A percentile compares a stretch with the other conserved stretches of the same genome.
Conservation (phyloP, 1,140 invertebrate genomes). For the Brachionus asplanchnoidis region DNA sequence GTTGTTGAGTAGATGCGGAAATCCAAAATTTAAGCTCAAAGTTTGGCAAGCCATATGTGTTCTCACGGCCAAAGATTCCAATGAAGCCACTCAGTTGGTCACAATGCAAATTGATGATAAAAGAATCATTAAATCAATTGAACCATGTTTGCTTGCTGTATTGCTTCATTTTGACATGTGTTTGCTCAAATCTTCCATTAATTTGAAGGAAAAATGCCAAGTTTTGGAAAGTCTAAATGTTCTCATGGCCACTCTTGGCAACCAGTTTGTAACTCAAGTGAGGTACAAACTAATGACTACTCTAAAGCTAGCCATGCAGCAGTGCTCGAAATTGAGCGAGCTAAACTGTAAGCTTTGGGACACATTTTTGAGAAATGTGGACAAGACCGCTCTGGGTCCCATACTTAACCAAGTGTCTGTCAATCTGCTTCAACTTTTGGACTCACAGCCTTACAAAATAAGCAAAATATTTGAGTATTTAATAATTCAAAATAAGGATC, state of each 20-base stretch:
- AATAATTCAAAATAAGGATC: slow-evolving; percentile 29
- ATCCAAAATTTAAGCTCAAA: slow-evolving; percentile 26
- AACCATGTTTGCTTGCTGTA: slow-evolving; percentile 3
- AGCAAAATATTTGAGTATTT: slow-evolving; percentile 42
- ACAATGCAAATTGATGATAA: slow-evolving; percentile 5
- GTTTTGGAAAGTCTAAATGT: slow-evolving; percentile 38
- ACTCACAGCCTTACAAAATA: slow-evolving; percentile 36
- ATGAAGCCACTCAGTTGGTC: slow-evolving; percentile 7
- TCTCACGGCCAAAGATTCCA: slow-evolving; percentile 1
- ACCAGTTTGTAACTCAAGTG: slow-evolving; percentile 9
- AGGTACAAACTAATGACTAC: slow-evolving; percentile 37
- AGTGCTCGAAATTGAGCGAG: slow-evolving; percentile 30
- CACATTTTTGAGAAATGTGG: slow-evolving; percentile 34
- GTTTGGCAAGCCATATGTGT: slow-evolving; percentile 37
- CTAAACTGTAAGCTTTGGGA: slow-evolving; percentile 39
- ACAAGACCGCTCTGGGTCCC: slow-evolving; percentile 15
- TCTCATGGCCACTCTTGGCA: neutral
- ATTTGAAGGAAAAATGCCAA: slow-evolving; percentile 40
- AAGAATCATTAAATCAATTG: slow-evolving; percentile 28
- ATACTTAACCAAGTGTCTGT: slow-evolving; percentile 29
- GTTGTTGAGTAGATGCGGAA: slow-evolving; percentile 27
- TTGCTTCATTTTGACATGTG: slow-evolving; percentile 41
- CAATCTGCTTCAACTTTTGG: slow-evolving; percentile 18
- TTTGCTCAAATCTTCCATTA: slow-evolving; percentile 31
- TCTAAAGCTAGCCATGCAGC: slow-evolving; percentile 26